phyloP scores from a whole-genome alignment of 2,113 vertebrate genomes.

The Orthonyx spaldingii region DNA sequence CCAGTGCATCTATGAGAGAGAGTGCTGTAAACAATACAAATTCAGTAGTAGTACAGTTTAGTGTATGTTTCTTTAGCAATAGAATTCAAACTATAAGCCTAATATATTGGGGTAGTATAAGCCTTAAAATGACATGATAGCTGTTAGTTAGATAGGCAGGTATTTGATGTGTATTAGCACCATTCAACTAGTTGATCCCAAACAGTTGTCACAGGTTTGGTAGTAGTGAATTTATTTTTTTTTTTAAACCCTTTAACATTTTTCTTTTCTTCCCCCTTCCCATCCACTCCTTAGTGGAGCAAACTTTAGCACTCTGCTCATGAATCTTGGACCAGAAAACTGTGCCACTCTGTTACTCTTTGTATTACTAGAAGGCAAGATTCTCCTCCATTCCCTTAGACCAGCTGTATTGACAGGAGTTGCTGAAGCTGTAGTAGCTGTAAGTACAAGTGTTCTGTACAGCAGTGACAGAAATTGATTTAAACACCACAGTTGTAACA shows the following conservation, averaged over 20 bases:
- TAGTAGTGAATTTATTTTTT: neutral
- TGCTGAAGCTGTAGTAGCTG: slow-evolving; percentile 95
- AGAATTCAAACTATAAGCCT: too few species aligned
- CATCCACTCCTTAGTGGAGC: slow-evolving; percentile 80
- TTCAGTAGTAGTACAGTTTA: neutral
- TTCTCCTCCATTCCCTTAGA: slow-evolving; percentile 93
- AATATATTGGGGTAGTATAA: neutral
- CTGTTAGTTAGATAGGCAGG: neutral
- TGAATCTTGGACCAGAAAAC: slow-evolving; percentile 94
- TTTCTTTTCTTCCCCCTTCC: neutral
- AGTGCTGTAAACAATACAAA: neutral
- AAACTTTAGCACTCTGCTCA: slow-evolving; percentile 90
- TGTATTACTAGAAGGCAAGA: slow-evolving; percentile 91
- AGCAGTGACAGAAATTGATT: neutral
- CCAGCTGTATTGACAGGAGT: slow-evolving; percentile 96
- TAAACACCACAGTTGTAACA: neutral
- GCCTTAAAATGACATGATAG: neutral
- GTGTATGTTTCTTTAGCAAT: neutral
- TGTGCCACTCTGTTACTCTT: slow-evolving; percentile 91
- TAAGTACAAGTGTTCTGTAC: slow-evolving; percentile 74
- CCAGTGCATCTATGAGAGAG: neutral
- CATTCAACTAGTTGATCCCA: neutral
- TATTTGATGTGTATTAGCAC: neutral
- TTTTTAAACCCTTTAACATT: neutral
- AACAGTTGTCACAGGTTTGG: neutral